Conservation (phyloP, 1,140 invertebrate species). For the Sminthurinus signatus region DNA sequence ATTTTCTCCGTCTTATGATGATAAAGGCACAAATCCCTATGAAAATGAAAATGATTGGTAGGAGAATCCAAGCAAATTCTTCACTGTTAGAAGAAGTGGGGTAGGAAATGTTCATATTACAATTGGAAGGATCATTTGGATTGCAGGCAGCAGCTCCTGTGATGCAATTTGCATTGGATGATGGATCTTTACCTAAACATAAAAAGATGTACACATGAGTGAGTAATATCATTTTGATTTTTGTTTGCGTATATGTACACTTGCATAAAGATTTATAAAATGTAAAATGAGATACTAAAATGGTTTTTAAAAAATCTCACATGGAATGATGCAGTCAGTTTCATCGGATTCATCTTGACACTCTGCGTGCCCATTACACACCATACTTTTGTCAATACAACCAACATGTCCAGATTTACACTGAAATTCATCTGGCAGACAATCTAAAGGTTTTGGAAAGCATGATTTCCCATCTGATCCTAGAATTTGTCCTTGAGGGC, state of each 20-base stretch:
- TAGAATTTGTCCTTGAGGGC: slow-evolving; percentile 51
- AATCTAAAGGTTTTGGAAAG: slow-evolving; percentile 45
- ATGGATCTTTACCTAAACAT: background rate
- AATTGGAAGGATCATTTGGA: too few species aligned
- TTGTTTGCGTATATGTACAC: background rate
- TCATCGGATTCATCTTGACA: slow-evolving; percentile 46
- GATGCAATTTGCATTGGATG: background rate
- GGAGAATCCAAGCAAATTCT: background rate
- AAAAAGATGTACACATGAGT: background rate
- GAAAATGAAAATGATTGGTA: too few species aligned
- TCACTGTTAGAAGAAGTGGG: background rate
- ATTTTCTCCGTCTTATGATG: too few species aligned
- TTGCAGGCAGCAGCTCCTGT: too few species aligned
- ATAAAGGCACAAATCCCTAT: too few species aligned
- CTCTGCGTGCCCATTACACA: slow-evolving; percentile 51
- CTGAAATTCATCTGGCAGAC: slow-evolving; percentile 48
- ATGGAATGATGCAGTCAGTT: slow-evolving; percentile 28
- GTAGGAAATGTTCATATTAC: background rate
- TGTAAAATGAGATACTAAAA: background rate
- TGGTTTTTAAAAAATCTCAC: background rate
- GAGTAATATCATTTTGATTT: background rate
- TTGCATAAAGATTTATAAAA: background rate
- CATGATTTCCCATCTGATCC: slow-evolving; percentile 46
- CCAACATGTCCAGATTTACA: slow-evolving; percentile 43
- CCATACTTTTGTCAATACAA: slow-evolving; percentile 48